These are phyloP conservation scores for Gila orcuttii DNA, from an alignment of 2,113 vertebrate species.

Conservation along the genomic window DNA sequence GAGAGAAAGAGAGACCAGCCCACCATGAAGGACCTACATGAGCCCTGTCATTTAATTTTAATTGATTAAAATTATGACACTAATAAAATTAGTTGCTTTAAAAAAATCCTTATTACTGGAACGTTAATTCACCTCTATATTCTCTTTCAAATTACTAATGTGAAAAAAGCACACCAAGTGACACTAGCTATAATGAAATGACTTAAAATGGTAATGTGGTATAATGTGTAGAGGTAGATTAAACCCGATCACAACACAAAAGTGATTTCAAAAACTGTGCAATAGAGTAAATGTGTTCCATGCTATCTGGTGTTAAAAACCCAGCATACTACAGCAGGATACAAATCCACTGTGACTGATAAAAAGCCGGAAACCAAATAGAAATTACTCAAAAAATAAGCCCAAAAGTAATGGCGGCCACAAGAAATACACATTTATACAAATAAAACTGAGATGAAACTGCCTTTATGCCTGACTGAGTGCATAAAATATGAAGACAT, in stretches of 20 bases:
- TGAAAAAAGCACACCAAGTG: background rate
- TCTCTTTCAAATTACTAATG: background rate
- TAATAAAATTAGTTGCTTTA: background rate
- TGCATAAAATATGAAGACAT: conserved; percentile 11
- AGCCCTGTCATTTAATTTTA: background rate
- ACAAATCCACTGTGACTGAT: conserved; percentile 1
- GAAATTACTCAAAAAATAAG: background rate
- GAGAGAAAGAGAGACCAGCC: background rate
- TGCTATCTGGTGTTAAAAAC: background rate
- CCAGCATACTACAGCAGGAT: background rate
- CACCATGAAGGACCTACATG: background rate
- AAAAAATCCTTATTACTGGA: background rate
- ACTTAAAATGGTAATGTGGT: background rate
- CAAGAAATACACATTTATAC: background rate
- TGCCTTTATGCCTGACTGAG: conserved; percentile 3
- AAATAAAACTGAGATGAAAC: background rate
- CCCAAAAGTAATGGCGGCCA: background rate
- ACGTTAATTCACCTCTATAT: background rate
- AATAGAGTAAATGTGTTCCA: background rate
- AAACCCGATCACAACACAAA: background rate
- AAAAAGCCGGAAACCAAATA: conserved; percentile 2
- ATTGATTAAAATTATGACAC: conserved; percentile 2
- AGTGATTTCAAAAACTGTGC: background rate
- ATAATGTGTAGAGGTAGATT: background rate
- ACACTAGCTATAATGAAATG: background rate